These are phyloP conservation scores for Eupithecia insigniata DNA, from an alignment of 2,888 invertebrate species.

Conservation along the genomic window DNA sequence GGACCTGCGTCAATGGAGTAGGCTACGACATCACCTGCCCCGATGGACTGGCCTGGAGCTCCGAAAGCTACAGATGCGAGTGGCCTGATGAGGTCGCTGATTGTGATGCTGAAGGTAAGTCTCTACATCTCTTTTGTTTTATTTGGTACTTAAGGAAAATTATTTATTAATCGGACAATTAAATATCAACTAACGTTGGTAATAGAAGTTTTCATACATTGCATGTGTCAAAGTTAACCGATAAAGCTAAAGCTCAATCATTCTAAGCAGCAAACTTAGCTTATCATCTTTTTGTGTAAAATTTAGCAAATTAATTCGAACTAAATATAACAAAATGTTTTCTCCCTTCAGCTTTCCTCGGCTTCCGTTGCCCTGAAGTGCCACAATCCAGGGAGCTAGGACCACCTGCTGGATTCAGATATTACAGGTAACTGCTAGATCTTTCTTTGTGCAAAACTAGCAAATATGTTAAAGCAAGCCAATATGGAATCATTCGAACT, in stretches of 20 bases:
- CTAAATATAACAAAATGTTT: background rate
- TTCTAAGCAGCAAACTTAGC: too few relatives aligned
- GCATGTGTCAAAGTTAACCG: too few relatives aligned
- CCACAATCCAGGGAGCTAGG: constrained; percentile 73
- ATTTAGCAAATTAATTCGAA: background rate
- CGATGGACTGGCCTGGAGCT: constrained; percentile 91
- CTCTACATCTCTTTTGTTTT: background rate
- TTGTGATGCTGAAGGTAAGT: constrained; percentile 91
- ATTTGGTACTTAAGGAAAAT: background rate
- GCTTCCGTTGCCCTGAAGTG: constrained; percentile 90
- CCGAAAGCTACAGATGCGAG: constrained; percentile 90
- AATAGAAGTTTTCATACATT: too few relatives aligned
- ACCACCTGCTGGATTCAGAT: constrained; percentile 75
- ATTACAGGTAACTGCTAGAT: constrained; percentile 65
- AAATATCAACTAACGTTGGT: too few relatives aligned
- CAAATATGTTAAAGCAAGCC: background rate
- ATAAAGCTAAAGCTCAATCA: too few relatives aligned
- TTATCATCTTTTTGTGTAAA: background rate
- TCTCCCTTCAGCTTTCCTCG: constrained; percentile 86
- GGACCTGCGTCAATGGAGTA: constrained; percentile 92
- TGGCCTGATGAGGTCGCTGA: constrained; percentile 94
- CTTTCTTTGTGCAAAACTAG: background rate
- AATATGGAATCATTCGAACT: constrained; percentile 19
- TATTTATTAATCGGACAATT: too few relatives aligned
- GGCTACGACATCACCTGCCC: constrained; percentile 91